These are phyloP conservation scores for Rhingia campestris DNA, from an alignment of 2,888 invertebrate genomes.

Conservation along the genomic window DNA sequence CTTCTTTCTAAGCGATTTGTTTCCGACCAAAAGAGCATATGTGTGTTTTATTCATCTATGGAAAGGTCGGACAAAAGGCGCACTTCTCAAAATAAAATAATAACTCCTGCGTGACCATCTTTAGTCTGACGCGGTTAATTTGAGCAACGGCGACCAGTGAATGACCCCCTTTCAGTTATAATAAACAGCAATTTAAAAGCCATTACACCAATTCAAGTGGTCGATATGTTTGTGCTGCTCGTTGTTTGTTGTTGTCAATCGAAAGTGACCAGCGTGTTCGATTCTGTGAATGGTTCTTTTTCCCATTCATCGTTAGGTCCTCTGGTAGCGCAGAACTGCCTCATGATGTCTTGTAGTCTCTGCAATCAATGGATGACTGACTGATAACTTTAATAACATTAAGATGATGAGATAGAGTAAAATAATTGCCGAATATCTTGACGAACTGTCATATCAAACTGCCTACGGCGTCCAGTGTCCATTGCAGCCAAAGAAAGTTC, in stretches of 20 bases:
- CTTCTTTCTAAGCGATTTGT: conserved; percentile 40
- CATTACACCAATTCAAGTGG: conserved; percentile 33
- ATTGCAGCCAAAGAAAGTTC: conserved; percentile 24
- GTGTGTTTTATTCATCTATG: conserved; percentile 39
- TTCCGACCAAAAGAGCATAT: conserved; percentile 35
- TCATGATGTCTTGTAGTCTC: background rate
- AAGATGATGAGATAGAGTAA: conserved; percentile 3
- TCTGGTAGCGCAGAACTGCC: background rate
- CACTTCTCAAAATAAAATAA: conserved; percentile 2
- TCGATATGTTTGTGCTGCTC: background rate
- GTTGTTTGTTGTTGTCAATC: conserved; percentile 23
- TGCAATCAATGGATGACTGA: background rate
- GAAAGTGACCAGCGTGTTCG: conserved; percentile 37
- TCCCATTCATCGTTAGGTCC: conserved; percentile 11
- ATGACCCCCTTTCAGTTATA: conserved; percentile 48
- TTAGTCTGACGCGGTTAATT: conserved; percentile 19
- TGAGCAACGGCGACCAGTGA: conserved; percentile 26
- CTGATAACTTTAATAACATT: background rate
- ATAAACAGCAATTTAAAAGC: conserved; percentile 56
- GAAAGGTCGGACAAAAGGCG: conserved; percentile 17
- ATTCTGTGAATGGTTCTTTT: conserved; percentile 23
- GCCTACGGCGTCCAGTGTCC: background rate
- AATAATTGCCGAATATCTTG: background rate
- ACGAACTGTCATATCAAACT: conserved; percentile 7
- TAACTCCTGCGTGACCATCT: conserved; percentile 17